Base-by-base conservation (phyloP, 1,140 invertebrate genomes). In the Eumaeus atala region DNA sequence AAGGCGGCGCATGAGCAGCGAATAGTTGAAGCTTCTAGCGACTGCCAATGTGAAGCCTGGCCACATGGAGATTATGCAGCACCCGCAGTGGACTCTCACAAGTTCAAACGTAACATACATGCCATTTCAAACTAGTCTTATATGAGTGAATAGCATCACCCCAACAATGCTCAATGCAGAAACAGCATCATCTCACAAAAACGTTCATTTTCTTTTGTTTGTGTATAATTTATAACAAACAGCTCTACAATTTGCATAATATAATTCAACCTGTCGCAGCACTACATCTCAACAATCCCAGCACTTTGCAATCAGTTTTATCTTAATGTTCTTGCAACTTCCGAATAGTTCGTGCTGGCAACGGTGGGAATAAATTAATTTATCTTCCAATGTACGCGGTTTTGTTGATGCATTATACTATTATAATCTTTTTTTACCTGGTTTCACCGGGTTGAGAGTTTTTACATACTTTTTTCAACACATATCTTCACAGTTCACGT, bases 271-370 rank as follows among this genome's bases (percentile, higher is more conserved):
- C 38, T 40, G 12, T 1, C 40, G 12, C 16, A 16, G 17, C 14
- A 44, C 40, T 44, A 44, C 9, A 44, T 16, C 40, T 9, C 40
- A 17, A 16, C 16, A 16, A 28, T 28, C 21, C 17, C 40, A 44
- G 40, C 40, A 44, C 40, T 44, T n/a, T 44, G 17, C 40, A 44
- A 44, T 44, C 40, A 44, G 16, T 44, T 44, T 14, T 44, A 16
- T 44, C 40, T 14, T 44, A 28, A 28, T 28, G 21, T 28, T 6
- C 21, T 28, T 6, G 21, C 21, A 28, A 28, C 21, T 28, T 28
- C 21, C 21, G 21, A 28, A 28, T 17, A 9, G 40, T 16, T 16
- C 14, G 12, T 40, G 38, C n/a, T 40, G 6, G 40, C 12, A 9
- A 16, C 40, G 40, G 40, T 16, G 14, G 40, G 16, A 44, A 44